Conservation (phyloP, 2,113 vertebrate species). For the Eolophus roseicapilla region DNA sequence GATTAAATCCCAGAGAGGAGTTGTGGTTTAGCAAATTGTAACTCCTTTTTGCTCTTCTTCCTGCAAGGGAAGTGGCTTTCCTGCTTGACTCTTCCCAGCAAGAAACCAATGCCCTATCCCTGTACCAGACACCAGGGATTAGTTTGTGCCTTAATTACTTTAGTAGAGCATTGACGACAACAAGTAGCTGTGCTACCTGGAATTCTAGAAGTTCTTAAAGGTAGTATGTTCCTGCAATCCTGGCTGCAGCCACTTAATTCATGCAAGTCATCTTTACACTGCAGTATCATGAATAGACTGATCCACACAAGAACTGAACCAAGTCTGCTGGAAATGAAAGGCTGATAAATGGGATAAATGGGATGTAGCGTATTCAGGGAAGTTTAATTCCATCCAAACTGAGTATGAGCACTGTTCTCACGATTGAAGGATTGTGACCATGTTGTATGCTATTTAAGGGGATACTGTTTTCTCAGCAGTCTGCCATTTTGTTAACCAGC, state of each 20-base stretch:
- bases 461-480: background rate
- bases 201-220: background rate
- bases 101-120: background rate
- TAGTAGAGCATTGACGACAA: background rate
- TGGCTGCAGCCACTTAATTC: background rate
- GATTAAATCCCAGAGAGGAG: background rate
- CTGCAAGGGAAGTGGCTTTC: background rate
- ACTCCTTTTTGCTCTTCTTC: background rate
- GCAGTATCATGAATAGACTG: background rate
- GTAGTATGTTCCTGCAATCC: background rate
- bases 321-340: background rate
- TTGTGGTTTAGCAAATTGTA: background rate
- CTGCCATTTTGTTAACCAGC: background rate
- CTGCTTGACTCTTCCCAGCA: background rate
- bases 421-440: fast-evolving
- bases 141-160: background rate
- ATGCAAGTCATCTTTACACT: background rate
- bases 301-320: background rate
- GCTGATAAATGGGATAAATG: background rate
- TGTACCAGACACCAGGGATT: background rate
- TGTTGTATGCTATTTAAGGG: background rate
- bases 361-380: background rate
- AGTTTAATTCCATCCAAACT: background rate
- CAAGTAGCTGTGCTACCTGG: background rate
- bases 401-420: background rate